Evolutionary conservation across 2,888 invertebrate genomes (phyloP).

Genomic region (Hydriomena furcata): DNA sequence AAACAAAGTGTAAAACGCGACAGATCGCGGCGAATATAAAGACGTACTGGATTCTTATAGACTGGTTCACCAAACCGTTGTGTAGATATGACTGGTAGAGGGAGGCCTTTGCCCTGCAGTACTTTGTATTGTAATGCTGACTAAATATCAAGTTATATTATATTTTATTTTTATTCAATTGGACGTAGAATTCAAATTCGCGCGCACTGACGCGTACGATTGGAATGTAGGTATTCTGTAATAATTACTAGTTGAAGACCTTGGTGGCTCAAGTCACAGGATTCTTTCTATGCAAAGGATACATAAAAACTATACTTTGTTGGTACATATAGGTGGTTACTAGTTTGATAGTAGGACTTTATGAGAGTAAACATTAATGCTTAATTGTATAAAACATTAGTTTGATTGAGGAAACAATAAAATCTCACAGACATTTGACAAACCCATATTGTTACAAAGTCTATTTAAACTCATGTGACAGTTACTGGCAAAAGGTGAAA

Average conservation of each 20-base stretch:
- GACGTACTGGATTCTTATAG: neutral
- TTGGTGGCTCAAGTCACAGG: conserved; percentile 8
- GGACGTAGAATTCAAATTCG: neutral
- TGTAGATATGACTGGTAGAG: neutral
- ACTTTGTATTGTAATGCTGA: neutral
- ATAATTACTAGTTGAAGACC: neutral
- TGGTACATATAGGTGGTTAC: neutral
- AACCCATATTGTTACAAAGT: too few relatives aligned
- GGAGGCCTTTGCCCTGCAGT: neutral
- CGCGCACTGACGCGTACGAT: neutral
- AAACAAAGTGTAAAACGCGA: neutral
- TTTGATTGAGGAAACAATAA: too few relatives aligned
- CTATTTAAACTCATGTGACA: too few relatives aligned
- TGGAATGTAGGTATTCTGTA: neutral
- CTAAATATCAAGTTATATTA: neutral
- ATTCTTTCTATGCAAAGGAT: conserved; percentile 1
- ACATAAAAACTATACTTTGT: neutral
- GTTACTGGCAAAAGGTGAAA: too few relatives aligned
- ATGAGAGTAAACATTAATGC: too few relatives aligned
- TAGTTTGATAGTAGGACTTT: too few relatives aligned
- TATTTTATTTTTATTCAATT: neutral
- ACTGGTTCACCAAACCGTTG: neutral
- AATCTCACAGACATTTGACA: too few relatives aligned
- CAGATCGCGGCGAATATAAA: conserved; percentile 1
- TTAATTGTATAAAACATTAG: too few relatives aligned